These are phyloP conservation scores for Eupeodes latifasciatus DNA, from an alignment of 2,888 invertebrate species.

Conservation along the genomic window DNA sequence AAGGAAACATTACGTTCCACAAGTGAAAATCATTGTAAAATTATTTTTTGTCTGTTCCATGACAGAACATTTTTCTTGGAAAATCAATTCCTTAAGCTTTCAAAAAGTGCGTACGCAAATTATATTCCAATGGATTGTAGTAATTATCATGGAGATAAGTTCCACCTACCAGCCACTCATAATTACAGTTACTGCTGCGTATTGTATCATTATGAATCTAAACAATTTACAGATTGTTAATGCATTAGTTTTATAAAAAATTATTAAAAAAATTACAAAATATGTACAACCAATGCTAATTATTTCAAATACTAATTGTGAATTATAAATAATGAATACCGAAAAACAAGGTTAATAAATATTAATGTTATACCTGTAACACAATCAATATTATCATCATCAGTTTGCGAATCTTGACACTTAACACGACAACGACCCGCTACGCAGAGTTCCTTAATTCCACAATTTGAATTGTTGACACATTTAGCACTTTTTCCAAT, in stretches of 20 bases:
- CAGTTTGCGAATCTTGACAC: slow-evolving; percentile 77
- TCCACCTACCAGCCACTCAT: background rate
- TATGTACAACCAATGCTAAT: slow-evolving; percentile 60
- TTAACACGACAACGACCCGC: slow-evolving; percentile 85
- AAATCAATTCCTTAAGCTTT: too few relatives aligned
- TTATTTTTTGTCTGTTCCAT: too few relatives aligned
- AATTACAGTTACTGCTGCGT: slow-evolving; percentile 38
- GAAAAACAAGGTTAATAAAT: slow-evolving; percentile 58
- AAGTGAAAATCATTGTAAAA: too few relatives aligned
- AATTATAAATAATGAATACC: slow-evolving; percentile 43
- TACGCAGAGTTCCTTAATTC: slow-evolving; percentile 86
- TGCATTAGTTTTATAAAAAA: slow-evolving; percentile 53
- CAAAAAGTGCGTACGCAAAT: too few relatives aligned
- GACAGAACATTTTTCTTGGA: too few relatives aligned
- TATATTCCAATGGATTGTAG: too few relatives aligned
- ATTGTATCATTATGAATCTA: slow-evolving; percentile 50
- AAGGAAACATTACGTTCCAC: too few relatives aligned
- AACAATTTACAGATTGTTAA: slow-evolving; percentile 63
- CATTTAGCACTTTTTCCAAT: slow-evolving; percentile 83
- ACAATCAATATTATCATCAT: slow-evolving; percentile 79
- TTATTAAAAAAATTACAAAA: slow-evolving; percentile 46
- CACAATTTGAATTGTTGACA: slow-evolving; percentile 87
- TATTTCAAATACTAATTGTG: slow-evolving; percentile 39
- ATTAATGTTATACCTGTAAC: slow-evolving; percentile 82
- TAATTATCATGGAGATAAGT: too few relatives aligned